Conservation (phyloP, 2,888 invertebrate genomes). For the Chesias legatella region DNA sequence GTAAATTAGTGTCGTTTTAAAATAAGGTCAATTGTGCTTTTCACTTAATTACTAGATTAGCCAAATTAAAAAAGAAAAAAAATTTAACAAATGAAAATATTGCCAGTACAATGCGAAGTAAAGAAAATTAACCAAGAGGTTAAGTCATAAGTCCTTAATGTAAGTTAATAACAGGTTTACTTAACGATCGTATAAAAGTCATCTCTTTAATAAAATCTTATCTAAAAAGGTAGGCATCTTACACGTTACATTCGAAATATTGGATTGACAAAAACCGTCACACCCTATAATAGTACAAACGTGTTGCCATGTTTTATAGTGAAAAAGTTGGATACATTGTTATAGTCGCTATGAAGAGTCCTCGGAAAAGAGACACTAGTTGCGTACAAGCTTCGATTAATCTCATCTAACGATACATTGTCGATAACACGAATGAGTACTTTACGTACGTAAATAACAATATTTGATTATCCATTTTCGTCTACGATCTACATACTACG, state of each 20-base stretch:
- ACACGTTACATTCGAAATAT: slow-evolving; percentile 46
- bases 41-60: slow-evolving; percentile 73
- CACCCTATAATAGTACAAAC: slow-evolving; percentile 55
- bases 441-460: slow-evolving; percentile 65
- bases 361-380: slow-evolving; percentile 54
- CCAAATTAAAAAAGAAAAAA: slow-evolving; percentile 62
- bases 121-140: slow-evolving; percentile 61
- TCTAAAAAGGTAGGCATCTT: slow-evolving; percentile 73
- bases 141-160: slow-evolving; percentile 72
- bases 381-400: slow-evolving; percentile 60
- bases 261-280: slow-evolving; percentile 45
- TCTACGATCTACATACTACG: slow-evolving; percentile 71
- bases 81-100: slow-evolving; percentile 41
- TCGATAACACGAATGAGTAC: slow-evolving; percentile 72
- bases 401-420: slow-evolving; percentile 68
- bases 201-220: slow-evolving; percentile 77
- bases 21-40: slow-evolving; percentile 73
- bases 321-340: slow-evolving; percentile 65
- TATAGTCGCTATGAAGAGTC: slow-evolving; percentile 47
- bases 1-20: slow-evolving; percentile 71
- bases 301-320: slow-evolving; percentile 59
- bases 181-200: slow-evolving; percentile 80
- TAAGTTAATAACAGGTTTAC: slow-evolving; percentile 77
- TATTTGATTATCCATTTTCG: slow-evolving; percentile 50
- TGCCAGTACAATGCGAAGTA: slow-evolving; percentile 44